phyloP scores from a whole-genome alignment of 92 coral and sea anemone species.

The Anthopleura xanthogrammica region DNA sequence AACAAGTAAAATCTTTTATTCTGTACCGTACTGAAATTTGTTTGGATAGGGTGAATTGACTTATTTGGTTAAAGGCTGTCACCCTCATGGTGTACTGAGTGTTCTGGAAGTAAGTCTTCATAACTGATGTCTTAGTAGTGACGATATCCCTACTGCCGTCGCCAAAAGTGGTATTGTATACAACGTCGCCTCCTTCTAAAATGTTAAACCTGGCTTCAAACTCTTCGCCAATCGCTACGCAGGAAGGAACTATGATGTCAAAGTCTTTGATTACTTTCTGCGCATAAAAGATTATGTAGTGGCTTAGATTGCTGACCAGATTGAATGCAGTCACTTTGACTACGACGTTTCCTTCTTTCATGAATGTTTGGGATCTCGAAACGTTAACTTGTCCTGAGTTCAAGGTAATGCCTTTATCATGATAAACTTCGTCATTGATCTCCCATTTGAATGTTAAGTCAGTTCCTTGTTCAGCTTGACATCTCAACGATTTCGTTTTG shows the following conservation, averaged over 20 bases:
- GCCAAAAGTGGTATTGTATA: conserved; percentile 53
- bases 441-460: conserved; percentile 55
- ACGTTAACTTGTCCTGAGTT: conserved; percentile 36
- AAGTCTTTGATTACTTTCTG: conserved; percentile 73
- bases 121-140: conserved; percentile 26
- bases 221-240: conserved; percentile 47
- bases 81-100: conserved; percentile 39
- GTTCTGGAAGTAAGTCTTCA: conserved; percentile 25
- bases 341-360: conserved; percentile 29
- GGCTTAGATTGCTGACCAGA: conserved; percentile 55
- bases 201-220: conserved; percentile 25
- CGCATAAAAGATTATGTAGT: conserved; percentile 46
- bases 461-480: conserved; percentile 59
- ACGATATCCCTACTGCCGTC: conserved; percentile 60
- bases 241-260: conserved; percentile 30
- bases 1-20: conserved; percentile 52
- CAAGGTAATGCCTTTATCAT: conserved; percentile 20
- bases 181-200: conserved; percentile 64
- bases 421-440: conserved; percentile 25
- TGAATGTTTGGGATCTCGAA: conserved; percentile 44
- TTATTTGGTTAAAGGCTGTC: conserved; percentile 66
- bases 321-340: conserved; percentile 66
- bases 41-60: conserved; percentile 20
- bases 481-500: conserved; percentile 15
- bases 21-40: conserved; percentile 46